Conservation (phyloP, 2,888 invertebrate species). For the Orgyia antiqua region DNA sequence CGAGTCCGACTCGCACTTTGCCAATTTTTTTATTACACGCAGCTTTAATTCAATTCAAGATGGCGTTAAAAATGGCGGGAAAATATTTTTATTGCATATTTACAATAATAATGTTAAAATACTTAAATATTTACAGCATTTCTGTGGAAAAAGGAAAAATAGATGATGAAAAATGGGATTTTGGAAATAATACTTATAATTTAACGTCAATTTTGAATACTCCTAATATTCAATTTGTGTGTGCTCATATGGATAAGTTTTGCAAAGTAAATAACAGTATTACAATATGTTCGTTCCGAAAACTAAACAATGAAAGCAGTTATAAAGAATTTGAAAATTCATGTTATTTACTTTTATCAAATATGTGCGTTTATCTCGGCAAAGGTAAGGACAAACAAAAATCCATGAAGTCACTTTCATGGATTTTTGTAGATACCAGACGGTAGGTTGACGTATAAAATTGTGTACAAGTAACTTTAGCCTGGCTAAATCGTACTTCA, state of each 20-base stretch:
- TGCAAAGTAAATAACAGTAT: slow-evolving; percentile 33
- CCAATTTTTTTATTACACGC: slow-evolving; percentile 3
- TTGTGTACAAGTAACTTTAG: too few relatives aligned
- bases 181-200: too few relatives aligned
- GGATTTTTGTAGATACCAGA: too few relatives aligned
- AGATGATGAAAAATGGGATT: too few relatives aligned
- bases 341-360: too few relatives aligned
- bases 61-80: slow-evolving; percentile 10
- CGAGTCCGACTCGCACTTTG: too few relatives aligned
- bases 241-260: slow-evolving; percentile 21
- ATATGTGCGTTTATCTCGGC: slow-evolving; percentile 49
- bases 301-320: slow-evolving; percentile 10
- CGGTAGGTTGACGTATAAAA: too few relatives aligned
- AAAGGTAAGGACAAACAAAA: too few relatives aligned
- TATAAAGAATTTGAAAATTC: slow-evolving; percentile 43
- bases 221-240: slow-evolving; percentile 25
- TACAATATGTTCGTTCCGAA: slow-evolving; percentile 35
- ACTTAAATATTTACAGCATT: slow-evolving; percentile 1
- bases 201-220: slow-evolving; percentile 28
- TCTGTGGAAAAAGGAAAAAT: too few relatives aligned
- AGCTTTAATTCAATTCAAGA: slow-evolving; percentile 6
- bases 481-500: too few relatives aligned
- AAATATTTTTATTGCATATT: slow-evolving; percentile 3
- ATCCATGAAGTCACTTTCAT: too few relatives aligned
- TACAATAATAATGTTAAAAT: slow-evolving; percentile 4